Evolutionary conservation across 2,113 vertebrate genomes (phyloP).

Genomic region (Puffinus mauretanicus): DNA sequence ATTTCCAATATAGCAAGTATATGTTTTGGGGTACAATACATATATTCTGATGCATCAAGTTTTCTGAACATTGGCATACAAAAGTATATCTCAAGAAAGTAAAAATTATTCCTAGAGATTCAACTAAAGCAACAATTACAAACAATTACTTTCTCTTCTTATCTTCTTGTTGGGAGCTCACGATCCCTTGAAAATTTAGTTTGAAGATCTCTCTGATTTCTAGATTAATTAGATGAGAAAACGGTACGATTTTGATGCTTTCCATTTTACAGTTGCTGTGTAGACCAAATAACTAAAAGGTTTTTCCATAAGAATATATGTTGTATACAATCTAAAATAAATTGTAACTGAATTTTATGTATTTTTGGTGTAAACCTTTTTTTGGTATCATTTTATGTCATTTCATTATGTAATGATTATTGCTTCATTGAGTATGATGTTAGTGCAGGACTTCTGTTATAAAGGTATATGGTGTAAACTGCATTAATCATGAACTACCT

Average conservation of each 20-base stretch:
- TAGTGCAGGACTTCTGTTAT: background rate
- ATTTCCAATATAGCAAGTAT: background rate
- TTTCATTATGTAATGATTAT: background rate
- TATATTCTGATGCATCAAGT: background rate
- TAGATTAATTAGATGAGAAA: background rate
- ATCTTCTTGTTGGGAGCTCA: background rate
- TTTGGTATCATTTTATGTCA: background rate
- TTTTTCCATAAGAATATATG: background rate
- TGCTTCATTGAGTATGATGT: background rate
- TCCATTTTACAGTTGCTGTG: background rate
- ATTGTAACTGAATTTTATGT: background rate
- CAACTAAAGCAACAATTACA: background rate
- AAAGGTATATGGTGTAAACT: background rate
- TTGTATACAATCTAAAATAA: background rate
- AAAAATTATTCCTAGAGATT: background rate
- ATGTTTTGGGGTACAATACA: background rate
- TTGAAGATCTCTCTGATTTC: background rate
- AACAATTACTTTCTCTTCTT: background rate
- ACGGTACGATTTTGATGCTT: background rate
- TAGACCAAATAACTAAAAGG: background rate
- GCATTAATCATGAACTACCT: background rate
- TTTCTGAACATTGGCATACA: background rate
- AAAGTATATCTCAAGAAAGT: background rate
- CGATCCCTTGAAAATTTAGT: background rate
- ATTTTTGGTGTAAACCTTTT: background rate